A percentile compares a stretch with the other conserved stretches of the same genome.
phyloP scores from a whole-genome alignment of 2,797 vertebrate genomes.

The Crocidura indochinensis region DNA sequence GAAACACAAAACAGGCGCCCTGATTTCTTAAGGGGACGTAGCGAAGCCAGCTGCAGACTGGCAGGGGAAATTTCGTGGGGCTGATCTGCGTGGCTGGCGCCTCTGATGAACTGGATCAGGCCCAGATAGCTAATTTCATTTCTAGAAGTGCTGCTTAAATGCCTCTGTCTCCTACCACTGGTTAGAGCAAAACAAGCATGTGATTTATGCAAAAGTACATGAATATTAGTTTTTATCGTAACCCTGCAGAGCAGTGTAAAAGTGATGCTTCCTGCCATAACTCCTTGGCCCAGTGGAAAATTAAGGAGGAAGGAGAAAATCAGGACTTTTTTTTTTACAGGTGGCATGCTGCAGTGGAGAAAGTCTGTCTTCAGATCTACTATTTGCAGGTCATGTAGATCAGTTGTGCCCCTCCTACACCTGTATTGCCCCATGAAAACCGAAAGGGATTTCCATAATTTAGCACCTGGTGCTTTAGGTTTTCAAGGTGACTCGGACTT shows the following conservation, averaged over 20 bases:
- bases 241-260: constrained; percentile 54
- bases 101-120: constrained; percentile 52
- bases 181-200: constrained; percentile 62
- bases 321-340: constrained; percentile 7
- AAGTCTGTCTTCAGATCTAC: constrained; percentile 6
- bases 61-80: constrained; percentile 5
- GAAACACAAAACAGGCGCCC: background rate
- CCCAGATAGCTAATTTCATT: constrained; percentile 65
- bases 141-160: constrained; percentile 57
- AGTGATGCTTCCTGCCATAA: constrained; percentile 41
- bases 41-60: background rate
- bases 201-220: constrained; percentile 73
- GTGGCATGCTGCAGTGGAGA: constrained; percentile 53
- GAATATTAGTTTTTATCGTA: constrained; percentile 69
- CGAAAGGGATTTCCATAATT: constrained; percentile 42
- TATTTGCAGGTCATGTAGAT: constrained; percentile 58
- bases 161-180: constrained; percentile 60
- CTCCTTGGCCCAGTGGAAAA: constrained; percentile 67
- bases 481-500: too few relatives aligned
- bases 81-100: background rate
- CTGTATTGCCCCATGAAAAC: background rate
- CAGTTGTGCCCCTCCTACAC: background rate
- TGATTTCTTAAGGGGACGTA: background rate
- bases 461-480: background rate
- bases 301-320: constrained; percentile 58